Conservation (phyloP, 2,797 vertebrate genomes). For the Parauchenoglanis ngamensis region DNA sequence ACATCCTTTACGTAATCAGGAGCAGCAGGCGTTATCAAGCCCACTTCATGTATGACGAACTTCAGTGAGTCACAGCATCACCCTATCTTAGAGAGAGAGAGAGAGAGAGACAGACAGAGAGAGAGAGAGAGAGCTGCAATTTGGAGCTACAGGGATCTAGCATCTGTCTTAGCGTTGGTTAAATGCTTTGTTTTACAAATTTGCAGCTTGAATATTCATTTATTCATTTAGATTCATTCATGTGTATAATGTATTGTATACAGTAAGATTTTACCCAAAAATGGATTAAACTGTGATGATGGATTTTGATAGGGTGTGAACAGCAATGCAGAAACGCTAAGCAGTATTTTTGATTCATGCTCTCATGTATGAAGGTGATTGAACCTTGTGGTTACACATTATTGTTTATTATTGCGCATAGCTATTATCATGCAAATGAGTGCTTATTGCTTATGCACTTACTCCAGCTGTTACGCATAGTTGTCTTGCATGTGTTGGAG, state of each 20-base stretch:
- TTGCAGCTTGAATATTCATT: neutral
- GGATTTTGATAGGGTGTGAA: neutral
- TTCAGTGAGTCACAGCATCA: constrained; percentile 53
- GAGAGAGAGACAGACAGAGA: neutral
- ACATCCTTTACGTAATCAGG: constrained; percentile 34
- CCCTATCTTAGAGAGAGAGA: constrained; percentile 21
- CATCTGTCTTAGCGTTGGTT: neutral
- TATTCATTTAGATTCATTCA: neutral
- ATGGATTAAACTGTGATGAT: neutral
- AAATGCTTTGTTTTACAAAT: neutral
- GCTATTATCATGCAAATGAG: neutral
- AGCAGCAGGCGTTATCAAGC: constrained; percentile 33
- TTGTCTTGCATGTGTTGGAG: neutral
- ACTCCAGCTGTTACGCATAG: neutral
- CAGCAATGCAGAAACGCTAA: neutral
- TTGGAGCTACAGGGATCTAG: neutral
- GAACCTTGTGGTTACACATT: neutral
- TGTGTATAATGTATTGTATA: neutral
- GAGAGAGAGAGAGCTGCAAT: neutral
- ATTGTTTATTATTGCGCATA: neutral
- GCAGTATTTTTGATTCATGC: neutral
- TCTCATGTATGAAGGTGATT: neutral
- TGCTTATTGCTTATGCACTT: neutral
- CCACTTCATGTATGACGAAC: constrained; percentile 47
- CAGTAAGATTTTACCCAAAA: neutral